Base-by-base conservation (phyloP, 53 echinoderm and acorn worm species). In the Echinometra lucunter region DNA sequence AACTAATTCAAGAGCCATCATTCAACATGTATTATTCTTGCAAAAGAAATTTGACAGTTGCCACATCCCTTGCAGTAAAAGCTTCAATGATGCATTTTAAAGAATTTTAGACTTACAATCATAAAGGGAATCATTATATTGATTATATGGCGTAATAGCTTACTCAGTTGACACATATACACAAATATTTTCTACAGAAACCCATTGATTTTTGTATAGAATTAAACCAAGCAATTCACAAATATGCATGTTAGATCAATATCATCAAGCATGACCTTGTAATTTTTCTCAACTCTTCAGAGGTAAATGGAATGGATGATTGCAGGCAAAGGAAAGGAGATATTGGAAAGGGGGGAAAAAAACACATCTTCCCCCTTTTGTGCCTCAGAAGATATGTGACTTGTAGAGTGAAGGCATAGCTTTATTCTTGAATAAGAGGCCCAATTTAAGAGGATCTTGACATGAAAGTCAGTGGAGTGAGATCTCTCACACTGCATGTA, bases 51-150 rank as follows among this genome's bases (percentile, higher is more conserved):
- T 60, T 60, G 30, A 12, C 70, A 70, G 27, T 70, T 34, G 9
- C 70, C 34, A 34, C 10, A 70, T 70, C 32, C 70, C 32, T 15
- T 70, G 30, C 27, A 0, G 11, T 32, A 27, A 10, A 66, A 66
- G 66, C 66, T 66, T 66, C n/a, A 66, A 28, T 27, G 66, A 66
- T 66, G 66, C 66, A 57, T 57, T 57, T 66, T 66, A 66, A n/a
- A 17, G 7, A 27, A n/a, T n/a, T n/a, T n/a, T n/a, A n/a, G n/a
- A n/a, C n/a, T n/a, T n/a, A 25, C 11, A 6, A 32, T 70, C 70
- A 70, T 2, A 27, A 13, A n/a, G 32, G 70, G 70, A 30, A 70
- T 11, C 30, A 60, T 19, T 60, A 60, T 0, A 60, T 60, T 60
- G 60, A 60, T 5, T 2, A 60, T 21, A 18, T 60, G n/a, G n/a